Base-by-base conservation (phyloP, 2,113 vertebrate genomes). In the Thunnus thynnus region DNA sequence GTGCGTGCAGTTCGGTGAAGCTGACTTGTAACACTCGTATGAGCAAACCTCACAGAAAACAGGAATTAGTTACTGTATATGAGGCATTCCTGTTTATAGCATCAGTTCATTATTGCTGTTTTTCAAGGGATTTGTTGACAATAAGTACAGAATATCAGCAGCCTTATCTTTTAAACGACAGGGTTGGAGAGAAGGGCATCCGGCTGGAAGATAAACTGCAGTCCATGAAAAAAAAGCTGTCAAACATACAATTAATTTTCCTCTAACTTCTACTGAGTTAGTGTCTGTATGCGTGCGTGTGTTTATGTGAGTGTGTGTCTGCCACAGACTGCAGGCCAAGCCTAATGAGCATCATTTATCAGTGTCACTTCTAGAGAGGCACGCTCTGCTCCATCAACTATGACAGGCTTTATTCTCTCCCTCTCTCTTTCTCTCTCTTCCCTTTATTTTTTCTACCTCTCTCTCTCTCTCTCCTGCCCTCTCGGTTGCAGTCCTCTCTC, bases 331-430 rank as follows among this genome's bases (percentile, higher is more conserved):
- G 65, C 51, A 20, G 67, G 18, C 64, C 60, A 14, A 27, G 48
- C 48, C 68, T 57, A 65, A 84, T 62, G 73, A 86, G 62, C 62
- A 41, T 76, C 82, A 69, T 90, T 82, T 70, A 81, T 88, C 74
- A 76, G 74, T 56, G 81, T 85, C 85, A 58, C 63, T 22, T 67
- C 41, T 6, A 20, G 47, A 73, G 44, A 76, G 63, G 61, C 32
- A 1, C 4, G 12, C 36, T 71, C 66, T 55, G 81, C 82, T 89
- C 73, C 14, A 22, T 80, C 84, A 46, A 3, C 79, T 80, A 14
- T 76, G 81, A 70, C 83, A 62, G 57, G 18, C 62, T 76, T 78
- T 74, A 67, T 54, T 81, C 71, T 83, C 61, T 58, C 66, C 62
- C 41, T 50, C 41, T 74, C 57, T 84, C 14, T 54, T 22, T 17